Conservation (phyloP, 1,140 invertebrate species). For the Panagrolaimus sp. region DNA sequence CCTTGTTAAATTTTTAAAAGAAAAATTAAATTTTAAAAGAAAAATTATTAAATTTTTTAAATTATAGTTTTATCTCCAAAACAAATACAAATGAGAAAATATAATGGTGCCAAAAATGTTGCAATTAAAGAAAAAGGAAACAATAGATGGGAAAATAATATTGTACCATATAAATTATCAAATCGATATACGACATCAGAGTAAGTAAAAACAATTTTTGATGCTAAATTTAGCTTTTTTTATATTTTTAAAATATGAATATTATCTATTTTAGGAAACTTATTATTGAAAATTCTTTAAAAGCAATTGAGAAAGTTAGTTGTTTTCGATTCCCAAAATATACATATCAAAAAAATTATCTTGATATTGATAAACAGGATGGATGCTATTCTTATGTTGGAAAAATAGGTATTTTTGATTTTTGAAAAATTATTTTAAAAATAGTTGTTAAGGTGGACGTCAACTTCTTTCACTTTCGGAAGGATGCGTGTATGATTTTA, state of each 20-base stretch:
- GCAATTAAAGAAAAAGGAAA: constrained; percentile 28
- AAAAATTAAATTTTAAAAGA: not conserved
- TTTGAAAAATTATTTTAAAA: not conserved
- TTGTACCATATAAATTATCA: constrained; percentile 31
- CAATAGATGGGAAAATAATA: constrained; percentile 31
- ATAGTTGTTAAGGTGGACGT: constrained; percentile 22
- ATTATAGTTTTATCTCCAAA: constrained; percentile 5
- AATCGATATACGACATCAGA: constrained; percentile 28
- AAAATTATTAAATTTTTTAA: not conserved
- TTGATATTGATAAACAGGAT: constrained; percentile 37
- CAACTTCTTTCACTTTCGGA: constrained; percentile 34
- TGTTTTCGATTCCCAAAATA: constrained; percentile 34
- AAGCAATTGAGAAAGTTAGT: constrained; percentile 24
- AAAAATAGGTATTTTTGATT: constrained; percentile 10
- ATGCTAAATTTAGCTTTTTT: not conserved
- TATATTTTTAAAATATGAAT: not conserved
- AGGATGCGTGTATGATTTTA: constrained; percentile 38
- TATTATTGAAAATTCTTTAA: constrained; percentile 28
- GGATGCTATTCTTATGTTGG: constrained; percentile 27
- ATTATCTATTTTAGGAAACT: constrained; percentile 22
- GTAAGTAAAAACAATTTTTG: constrained; percentile 18
- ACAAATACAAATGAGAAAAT: constrained; percentile 8
- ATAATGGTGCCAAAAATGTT: constrained; percentile 20
- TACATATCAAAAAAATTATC: constrained; percentile 27
- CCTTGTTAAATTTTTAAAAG: constrained; percentile 5